A percentile compares a stretch with the other conserved stretches of the same genome.
Evolutionary conservation across 2,888 invertebrate genomes (phyloP).

Genomic region (Cephus rjabovi): DNA sequence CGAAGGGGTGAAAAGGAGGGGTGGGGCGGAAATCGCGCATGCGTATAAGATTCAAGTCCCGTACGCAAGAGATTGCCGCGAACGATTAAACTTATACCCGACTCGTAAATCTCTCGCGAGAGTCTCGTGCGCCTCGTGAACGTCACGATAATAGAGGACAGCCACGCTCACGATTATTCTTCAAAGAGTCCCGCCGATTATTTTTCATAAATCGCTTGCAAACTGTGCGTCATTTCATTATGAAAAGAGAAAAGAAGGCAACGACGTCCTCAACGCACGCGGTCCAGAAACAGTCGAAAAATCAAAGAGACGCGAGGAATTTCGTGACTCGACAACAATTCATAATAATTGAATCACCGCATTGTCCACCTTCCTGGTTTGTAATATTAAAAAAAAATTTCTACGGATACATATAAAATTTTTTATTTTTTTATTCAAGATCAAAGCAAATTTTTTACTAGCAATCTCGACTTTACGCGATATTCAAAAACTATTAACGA

Average conservation of each 20-base stretch:
- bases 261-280: too few relatives aligned
- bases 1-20: not conserved
- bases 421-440: not conserved
- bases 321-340: too few relatives aligned
- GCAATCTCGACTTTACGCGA: constrained; percentile 34
- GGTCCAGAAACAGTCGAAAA: not conserved
- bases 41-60: not conserved
- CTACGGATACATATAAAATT: not conserved
- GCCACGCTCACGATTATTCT: not conserved
- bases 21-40: not conserved
- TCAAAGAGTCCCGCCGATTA: not conserved
- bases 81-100: not conserved
- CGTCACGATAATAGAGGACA: not conserved
- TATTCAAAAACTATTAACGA: not conserved
- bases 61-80: not conserved
- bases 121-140: not conserved
- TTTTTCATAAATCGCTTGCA: not conserved
- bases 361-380: too few relatives aligned
- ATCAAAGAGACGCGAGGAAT: too few relatives aligned
- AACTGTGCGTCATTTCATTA: not conserved
- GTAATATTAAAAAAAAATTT: too few relatives aligned
- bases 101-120: not conserved
- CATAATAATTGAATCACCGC: too few relatives aligned
- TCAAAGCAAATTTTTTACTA: constrained; percentile 40
- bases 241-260: not conserved